phyloP scores from a whole-genome alignment of 2,888 invertebrate genomes.

The Acanthosepion esculentum region DNA sequence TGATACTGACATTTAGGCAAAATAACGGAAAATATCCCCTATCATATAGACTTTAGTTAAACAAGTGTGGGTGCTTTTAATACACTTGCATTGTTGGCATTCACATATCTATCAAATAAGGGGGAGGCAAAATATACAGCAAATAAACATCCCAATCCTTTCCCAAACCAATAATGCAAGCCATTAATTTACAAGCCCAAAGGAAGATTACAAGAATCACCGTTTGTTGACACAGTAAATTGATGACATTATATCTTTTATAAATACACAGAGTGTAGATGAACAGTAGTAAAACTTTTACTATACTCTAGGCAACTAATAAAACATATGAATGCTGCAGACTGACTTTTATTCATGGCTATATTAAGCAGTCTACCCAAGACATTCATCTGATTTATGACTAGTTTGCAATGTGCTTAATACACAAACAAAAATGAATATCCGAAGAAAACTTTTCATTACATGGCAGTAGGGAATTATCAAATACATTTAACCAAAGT shows the following conservation, averaged over 20 bases:
- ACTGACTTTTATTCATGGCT: too few species aligned
- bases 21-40: constrained; percentile 2
- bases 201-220: neutral
- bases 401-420: too few species aligned
- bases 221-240: neutral
- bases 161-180: neutral
- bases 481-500: too few species aligned
- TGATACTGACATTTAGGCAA: constrained; percentile 8
- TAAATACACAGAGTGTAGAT: neutral
- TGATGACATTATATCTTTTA: neutral
- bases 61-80: constrained; percentile 3
- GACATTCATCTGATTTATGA: too few species aligned
- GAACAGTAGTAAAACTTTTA: neutral
- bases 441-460: too few species aligned
- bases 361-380: too few species aligned
- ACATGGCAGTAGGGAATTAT: too few species aligned
- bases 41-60: constrained; percentile 4
- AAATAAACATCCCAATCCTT: constrained; percentile 9
- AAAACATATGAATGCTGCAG: too few species aligned
- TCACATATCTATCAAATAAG: constrained; percentile 33
- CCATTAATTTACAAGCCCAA: constrained; percentile 15
- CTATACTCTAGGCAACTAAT: neutral
- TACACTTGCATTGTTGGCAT: neutral
- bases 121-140: neutral
- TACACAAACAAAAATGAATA: too few species aligned